Evolutionary conservation across 2,113 vertebrate genomes (phyloP), one percentile per base, ranked within the genome.

Genomic region (Equus quagga): DNA sequence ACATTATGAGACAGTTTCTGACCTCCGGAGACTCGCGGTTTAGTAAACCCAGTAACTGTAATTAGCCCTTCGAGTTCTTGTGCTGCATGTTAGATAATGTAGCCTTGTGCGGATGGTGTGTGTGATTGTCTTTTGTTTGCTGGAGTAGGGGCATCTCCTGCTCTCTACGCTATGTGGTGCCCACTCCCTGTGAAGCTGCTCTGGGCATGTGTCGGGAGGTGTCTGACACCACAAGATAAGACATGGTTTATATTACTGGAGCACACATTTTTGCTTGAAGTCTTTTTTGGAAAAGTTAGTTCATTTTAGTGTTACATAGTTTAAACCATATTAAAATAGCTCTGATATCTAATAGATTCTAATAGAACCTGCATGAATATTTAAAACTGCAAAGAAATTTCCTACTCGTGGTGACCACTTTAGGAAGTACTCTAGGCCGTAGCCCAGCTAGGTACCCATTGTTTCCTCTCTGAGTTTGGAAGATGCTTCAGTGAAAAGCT

Each of bases 341-440:
- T 79, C 54, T 67, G 58, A 62, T 60, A n/a, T 44, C 41, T 79
- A 89, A 44, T 23, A 72, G 28, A 69, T 82, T 54, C 9, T n/a
- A 18, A 7, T 85, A 89, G 83, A 89, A 72, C 31, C 31, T 69
- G 24, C 21, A 54, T 4, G 1, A 24, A 49, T 97, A 73, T 69
- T 78, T 94, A 95, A 86, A 88, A 56, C 28, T 36, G 70, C 14
- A 62, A 65, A 82, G n/a, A 78, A 73, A 31, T 79, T 89, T 86
- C 21, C 44, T 11, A 21, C 2, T 36, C 65, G 5, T 82, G 23
- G 14, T 80, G 46, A 89, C n/a, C 26, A 49, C 28, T 36, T 89
- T 69, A 78, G 62, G 46, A 81, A 96, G 67, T 83, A 81, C 21
- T 95, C 31, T 85, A 46, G 60, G 69, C 3, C 31, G 24, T 56